phyloP scores from a whole-genome alignment of 1,140 invertebrate species.

The Bombus turneri region DNA sequence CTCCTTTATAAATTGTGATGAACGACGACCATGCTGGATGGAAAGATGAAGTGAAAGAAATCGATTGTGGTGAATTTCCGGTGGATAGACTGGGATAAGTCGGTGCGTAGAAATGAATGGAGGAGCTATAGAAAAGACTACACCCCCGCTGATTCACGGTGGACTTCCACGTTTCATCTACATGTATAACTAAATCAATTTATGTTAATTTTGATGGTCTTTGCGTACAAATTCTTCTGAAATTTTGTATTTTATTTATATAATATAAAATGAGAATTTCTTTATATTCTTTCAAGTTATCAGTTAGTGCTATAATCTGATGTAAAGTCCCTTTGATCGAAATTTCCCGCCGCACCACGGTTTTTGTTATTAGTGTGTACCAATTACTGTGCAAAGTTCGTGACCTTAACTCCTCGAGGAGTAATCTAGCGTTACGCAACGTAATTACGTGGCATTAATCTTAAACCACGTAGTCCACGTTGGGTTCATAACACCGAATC shows the following conservation, averaged over 20 bases:
- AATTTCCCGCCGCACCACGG: too few species aligned
- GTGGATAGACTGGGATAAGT: neutral
- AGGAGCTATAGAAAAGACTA: too few species aligned
- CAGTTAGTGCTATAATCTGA: too few species aligned
- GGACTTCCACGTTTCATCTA: neutral
- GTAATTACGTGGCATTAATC: constrained; percentile 25
- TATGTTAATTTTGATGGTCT: neutral
- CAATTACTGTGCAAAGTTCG: constrained; percentile 9
- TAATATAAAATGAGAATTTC: neutral
- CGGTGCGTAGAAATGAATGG: constrained; percentile 11
- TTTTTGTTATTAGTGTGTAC: too few species aligned
- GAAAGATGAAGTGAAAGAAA: constrained; percentile 5
- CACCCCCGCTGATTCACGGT: too few species aligned
- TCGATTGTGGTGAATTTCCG: constrained; percentile 8
- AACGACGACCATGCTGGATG: too few species aligned
- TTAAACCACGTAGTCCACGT: neutral
- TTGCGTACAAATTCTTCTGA: neutral
- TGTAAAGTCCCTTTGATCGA: too few species aligned
- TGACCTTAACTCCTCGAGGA: constrained; percentile 15
- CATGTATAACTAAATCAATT: neutral
- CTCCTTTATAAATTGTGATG: neutral
- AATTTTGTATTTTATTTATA: neutral
- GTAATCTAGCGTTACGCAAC: neutral
- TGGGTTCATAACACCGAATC: neutral
- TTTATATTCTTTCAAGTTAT: too few species aligned